Evolutionary conservation across 1,140 invertebrate genomes (phyloP), one percentile per base, ranked within the genome.

Genomic region (Heliothis subflexa): DNA sequence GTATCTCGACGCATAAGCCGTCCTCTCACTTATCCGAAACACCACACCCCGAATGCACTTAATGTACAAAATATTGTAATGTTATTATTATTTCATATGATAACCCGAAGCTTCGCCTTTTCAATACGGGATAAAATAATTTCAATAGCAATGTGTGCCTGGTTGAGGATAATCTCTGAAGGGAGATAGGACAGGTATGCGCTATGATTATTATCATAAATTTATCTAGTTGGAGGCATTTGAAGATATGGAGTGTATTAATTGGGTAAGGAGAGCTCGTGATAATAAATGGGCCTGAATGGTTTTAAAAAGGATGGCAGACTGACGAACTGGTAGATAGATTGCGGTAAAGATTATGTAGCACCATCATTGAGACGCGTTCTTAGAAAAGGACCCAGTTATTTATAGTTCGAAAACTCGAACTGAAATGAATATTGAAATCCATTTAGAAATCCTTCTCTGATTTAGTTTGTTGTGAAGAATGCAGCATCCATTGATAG

Each of bases 11-110:
- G 85, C 79, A 85, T 85, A 85, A 88, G 85, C 76, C 76, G 81
- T 83, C 81, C 78, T 45, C 86, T 85, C 81, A 86, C 88, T 89
- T 88, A 89, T 86, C 86, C 85, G 68, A 76, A 77, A 81, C 83
- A 86, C 85, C 87, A 87, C 85, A 86, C 84, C 86, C 84, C 84
- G 85, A 84, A 87, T 82, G 87, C 87, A 91, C 89, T 91, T 91
- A 91, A 91, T 89, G 89, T 88, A 90, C 86, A 89, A 89, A 91
- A 91, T 92, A 91, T 92, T 91, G 83, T 93, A 93, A 93, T 91
- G 90, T 91, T 93, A 90, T 91, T 91, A 91, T 91, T 91, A 91
- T 92, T 88, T 81, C 85, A 78, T 82, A 79, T 88, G 88, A 90
- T 91, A 91, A 90, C 86, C 82, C 78, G 68, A 74, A 77, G 78